phyloP scores from a whole-genome alignment of 1,140 invertebrate genomes.

The Drosophila aff. region DNA sequence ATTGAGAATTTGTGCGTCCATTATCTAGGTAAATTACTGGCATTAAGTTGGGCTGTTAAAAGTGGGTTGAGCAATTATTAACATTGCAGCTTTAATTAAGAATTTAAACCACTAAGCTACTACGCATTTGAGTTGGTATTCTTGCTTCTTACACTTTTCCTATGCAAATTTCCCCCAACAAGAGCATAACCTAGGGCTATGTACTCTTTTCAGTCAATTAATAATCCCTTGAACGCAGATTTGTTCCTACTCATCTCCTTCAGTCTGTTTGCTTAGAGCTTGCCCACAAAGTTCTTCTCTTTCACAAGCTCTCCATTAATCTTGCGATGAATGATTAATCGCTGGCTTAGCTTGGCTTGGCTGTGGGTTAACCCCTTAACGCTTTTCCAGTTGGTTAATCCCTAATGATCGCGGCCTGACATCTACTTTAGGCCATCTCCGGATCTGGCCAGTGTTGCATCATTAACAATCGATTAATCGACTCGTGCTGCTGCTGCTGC shows the following conservation, averaged over 20 bases:
- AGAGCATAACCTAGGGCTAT: neutral
- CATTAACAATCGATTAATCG: slow-evolving; percentile 55
- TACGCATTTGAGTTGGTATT: neutral
- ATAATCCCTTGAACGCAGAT: slow-evolving; percentile 6
- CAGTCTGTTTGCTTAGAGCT: slow-evolving; percentile 16
- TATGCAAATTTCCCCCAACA: neutral
- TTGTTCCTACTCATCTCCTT: slow-evolving; percentile 8
- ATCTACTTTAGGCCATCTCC: slow-evolving; percentile 32
- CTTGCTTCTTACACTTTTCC: too few species aligned
- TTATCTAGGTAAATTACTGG: neutral
- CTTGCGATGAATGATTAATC: slow-evolving; percentile 27
- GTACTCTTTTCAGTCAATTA: slow-evolving; percentile 7
- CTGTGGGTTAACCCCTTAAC: slow-evolving; percentile 10
- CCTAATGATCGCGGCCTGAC: slow-evolving; percentile 27
- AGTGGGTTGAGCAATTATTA: slow-evolving; percentile 9
- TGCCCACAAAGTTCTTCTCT: slow-evolving; percentile 11
- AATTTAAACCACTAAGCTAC: neutral
- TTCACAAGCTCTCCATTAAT: slow-evolving; percentile 23
- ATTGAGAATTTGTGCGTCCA: slow-evolving; percentile 8
- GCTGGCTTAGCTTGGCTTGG: slow-evolving; percentile 2
- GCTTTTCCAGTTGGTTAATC: slow-evolving; percentile 25
- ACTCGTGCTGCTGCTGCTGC: slow-evolving; percentile 38
- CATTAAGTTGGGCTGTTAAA: slow-evolving; percentile 6
- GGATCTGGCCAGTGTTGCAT: slow-evolving; percentile 28
- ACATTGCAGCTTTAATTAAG: neutral